phyloP scores from a whole-genome alignment of 2,888 invertebrate genomes.

The Polydrusus cervinus region DNA sequence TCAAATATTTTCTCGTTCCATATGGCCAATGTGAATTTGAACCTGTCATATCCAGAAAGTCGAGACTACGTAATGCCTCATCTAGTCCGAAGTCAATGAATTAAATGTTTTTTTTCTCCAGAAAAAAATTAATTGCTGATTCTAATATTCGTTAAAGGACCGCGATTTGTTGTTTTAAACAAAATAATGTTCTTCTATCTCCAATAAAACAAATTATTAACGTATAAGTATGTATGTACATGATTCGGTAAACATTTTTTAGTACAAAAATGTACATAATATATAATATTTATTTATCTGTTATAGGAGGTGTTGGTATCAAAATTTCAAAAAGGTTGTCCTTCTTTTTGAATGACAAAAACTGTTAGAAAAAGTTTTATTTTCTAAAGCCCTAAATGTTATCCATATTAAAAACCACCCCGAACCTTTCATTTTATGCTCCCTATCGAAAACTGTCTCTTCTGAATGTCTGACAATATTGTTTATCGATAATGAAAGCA shows the following conservation, averaged over 20 bases:
- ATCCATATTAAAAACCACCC: not conserved
- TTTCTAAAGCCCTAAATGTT: not conserved
- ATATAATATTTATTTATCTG: too few relatives aligned
- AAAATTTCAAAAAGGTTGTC: too few relatives aligned
- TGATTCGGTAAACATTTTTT: too few relatives aligned
- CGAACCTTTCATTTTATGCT: not conserved
- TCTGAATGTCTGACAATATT: conserved; percentile 28
- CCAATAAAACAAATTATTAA: too few relatives aligned
- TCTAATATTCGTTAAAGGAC: too few relatives aligned
- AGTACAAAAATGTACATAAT: too few relatives aligned
- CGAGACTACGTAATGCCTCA: not conserved
- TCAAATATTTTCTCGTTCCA: not conserved
- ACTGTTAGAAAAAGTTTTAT: not conserved
- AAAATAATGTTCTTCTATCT: too few relatives aligned
- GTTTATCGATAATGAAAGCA: conserved; percentile 44
- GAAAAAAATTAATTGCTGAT: too few relatives aligned
- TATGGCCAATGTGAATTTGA: not conserved
- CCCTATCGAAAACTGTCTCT: conserved; percentile 9
- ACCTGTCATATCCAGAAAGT: not conserved
- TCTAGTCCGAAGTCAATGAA: not conserved
- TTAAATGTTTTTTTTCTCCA: not conserved
- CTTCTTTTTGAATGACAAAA: not conserved
- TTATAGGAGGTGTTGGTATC: too few relatives aligned
- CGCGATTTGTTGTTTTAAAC: too few relatives aligned
- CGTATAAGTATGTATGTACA: too few relatives aligned